Conservation (phyloP, 2,113 vertebrate species). For the Megalops atlanticus region DNA sequence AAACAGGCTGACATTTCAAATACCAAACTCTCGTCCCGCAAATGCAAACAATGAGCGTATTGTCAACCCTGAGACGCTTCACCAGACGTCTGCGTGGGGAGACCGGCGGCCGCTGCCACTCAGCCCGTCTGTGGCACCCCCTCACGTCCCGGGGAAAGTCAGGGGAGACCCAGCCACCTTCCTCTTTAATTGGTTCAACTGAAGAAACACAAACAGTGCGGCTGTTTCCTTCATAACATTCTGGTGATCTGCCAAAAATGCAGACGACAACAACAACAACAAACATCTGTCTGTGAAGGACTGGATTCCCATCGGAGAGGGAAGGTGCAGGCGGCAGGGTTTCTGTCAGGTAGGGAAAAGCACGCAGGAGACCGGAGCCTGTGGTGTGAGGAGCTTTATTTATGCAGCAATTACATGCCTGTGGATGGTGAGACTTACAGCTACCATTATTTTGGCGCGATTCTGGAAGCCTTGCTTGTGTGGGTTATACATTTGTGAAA, state of each 20-base stretch:
- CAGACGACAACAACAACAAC: conserved; percentile 12
- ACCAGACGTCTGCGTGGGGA: conserved; percentile 14
- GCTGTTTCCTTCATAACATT: background rate
- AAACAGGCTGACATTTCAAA: conserved; percentile 30
- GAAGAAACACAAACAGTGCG: conserved; percentile 22
- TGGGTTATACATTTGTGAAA: background rate
- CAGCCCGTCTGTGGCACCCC: background rate
- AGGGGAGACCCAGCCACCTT: background rate
- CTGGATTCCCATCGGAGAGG: conserved; percentile 9
- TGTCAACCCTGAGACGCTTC: background rate
- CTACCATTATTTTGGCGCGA: background rate
- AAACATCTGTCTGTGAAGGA: conserved; percentile 25
- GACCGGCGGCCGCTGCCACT: background rate
- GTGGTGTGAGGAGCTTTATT: background rate
- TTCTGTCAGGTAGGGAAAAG: background rate
- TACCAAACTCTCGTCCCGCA: conserved; percentile 1
- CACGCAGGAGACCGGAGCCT: background rate
- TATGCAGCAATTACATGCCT: background rate
- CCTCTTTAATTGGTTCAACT: conserved; percentile 14
- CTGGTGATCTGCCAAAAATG: background rate
- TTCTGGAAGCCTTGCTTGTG: too few species aligned
- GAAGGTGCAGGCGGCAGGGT: conserved; percentile 8
- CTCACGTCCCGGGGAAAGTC: background rate
- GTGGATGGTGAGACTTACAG: background rate
- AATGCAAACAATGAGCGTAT: conserved; percentile 14